Evolutionary conservation across 2,888 invertebrate genomes (phyloP), one percentile per base, ranked within the genome.

Genomic region (Scaptomyza tumidula): DNA sequence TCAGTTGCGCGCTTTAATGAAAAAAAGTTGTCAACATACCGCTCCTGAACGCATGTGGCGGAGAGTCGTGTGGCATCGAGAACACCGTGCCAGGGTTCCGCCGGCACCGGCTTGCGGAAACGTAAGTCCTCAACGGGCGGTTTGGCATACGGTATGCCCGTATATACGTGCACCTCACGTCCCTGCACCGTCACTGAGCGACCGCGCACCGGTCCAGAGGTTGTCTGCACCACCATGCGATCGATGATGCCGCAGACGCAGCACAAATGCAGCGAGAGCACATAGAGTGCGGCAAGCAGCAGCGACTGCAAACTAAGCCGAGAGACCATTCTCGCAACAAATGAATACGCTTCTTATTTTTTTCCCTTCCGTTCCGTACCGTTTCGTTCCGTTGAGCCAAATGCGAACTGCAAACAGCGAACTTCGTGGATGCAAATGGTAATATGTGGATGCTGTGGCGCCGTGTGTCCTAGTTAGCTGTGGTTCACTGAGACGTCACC

Each of bases 61-160:
- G 98, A 96, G 91, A 96, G 93, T 43, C 94, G 93, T 6, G 95
- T 96, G 39, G 97, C 96, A 92, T 97, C 96, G 52, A 96, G 93
- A 11, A 97, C 95, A 0, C 97, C 97, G 89, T 96, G 96, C 97
- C 97, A 98, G 0, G 96, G 96, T 76, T 97, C 96, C 67, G 96
- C 94, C 10, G 97, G 96, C 54, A 96, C 95, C 10, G 98, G 98
- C 82, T 96, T 95, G 52, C 96, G 94, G 93, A 98, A 98, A 86
- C 98, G 93, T 69, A 98, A 93, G 59, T 96, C 95, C 13, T 97
- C 97, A 46, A 98, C 92, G 1, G 98, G 98, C 2, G 98, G 96
- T 91, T 97, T 97, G 7, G 98, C 98, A 90, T 97, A 98, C 14
- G 98, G 98, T 72, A 98, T 96, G 4, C 98, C 98, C 55, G 96